phyloP scores from a whole-genome alignment of 2,888 invertebrate species.

The Xiphydria camelus region DNA sequence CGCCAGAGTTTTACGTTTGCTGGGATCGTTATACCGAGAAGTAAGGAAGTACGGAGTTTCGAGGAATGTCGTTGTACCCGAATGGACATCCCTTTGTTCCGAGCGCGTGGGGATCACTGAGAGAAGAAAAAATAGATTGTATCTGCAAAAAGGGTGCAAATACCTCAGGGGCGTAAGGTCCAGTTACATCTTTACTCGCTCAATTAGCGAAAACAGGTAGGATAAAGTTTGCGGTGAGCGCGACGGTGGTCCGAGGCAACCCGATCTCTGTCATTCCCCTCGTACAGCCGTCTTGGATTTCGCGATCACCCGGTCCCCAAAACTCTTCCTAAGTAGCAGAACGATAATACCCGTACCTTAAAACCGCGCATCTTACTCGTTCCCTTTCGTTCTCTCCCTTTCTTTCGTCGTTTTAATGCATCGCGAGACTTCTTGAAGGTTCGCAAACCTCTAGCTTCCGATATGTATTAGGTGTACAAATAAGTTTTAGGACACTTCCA shows the following conservation, averaged over 20 bases:
- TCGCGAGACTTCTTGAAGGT: too few species aligned
- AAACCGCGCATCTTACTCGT: slow-evolving; percentile 22
- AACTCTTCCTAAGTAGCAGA: slow-evolving; percentile 49
- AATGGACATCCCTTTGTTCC: not conserved
- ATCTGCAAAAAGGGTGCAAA: slow-evolving; percentile 51
- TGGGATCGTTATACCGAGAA: too few species aligned
- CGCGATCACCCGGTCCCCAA: slow-evolving; percentile 40
- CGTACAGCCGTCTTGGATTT: slow-evolving; percentile 49
- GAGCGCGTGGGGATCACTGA: slow-evolving; percentile 9
- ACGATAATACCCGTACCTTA: slow-evolving; percentile 46
- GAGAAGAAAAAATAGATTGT: slow-evolving; percentile 45
- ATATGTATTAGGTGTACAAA: too few species aligned
- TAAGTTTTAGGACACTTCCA: too few species aligned
- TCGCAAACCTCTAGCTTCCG: too few species aligned
- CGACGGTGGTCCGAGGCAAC: slow-evolving; percentile 55
- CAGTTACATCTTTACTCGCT: slow-evolving; percentile 58
- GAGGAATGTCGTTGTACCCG: too few species aligned
- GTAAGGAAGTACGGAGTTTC: too few species aligned
- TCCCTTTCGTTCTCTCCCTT: slow-evolving; percentile 9
- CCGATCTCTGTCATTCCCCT: slow-evolving; percentile 54
- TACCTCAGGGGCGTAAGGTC: slow-evolving; percentile 55
- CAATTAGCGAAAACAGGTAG: slow-evolving; percentile 58
- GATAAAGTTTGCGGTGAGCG: slow-evolving; percentile 52
- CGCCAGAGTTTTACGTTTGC: too few species aligned
- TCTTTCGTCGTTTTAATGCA: too few species aligned